Evolutionary conservation across 2,888 invertebrate genomes (phyloP).

Genomic region (Geotrupes spiniger): DNA sequence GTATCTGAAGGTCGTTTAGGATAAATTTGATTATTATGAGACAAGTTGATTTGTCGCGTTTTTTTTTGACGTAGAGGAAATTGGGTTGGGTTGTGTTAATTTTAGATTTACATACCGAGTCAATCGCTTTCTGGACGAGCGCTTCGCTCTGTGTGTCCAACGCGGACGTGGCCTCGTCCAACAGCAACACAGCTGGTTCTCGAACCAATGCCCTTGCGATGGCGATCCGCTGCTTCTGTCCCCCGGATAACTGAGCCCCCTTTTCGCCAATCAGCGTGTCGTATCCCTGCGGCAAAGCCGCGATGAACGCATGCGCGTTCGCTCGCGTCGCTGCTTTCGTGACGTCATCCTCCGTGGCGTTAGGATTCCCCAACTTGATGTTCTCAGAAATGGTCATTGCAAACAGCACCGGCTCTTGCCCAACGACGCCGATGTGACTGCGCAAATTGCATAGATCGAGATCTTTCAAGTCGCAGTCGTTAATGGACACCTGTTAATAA

Average conservation of each 20-base stretch:
- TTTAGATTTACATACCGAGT: constrained; percentile 55
- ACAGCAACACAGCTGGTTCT: constrained; percentile 72
- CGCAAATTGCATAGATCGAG: constrained; percentile 80
- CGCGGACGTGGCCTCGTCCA: constrained; percentile 90
- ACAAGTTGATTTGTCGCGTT: too few relatives aligned
- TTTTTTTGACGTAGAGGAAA: too few relatives aligned
- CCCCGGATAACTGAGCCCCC: constrained; percentile 79
- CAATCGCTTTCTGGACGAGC: constrained; percentile 78
- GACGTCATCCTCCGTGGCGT: constrained; percentile 65
- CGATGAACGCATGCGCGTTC: constrained; percentile 76
- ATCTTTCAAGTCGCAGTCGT: constrained; percentile 65
- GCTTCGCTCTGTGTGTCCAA: constrained; percentile 83
- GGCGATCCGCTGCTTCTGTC: constrained; percentile 87
- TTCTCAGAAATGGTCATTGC: constrained; percentile 82
- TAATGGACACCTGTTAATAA: constrained; percentile 57
- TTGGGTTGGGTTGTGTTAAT: background rate
- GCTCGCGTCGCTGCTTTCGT: constrained; percentile 68
- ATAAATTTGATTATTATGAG: too few relatives aligned
- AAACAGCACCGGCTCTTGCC: constrained; percentile 88
- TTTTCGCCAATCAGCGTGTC: constrained; percentile 82
- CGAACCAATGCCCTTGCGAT: constrained; percentile 84
- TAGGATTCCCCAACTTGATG: constrained; percentile 71
- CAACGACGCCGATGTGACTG: constrained; percentile 80
- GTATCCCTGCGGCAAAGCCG: constrained; percentile 73
- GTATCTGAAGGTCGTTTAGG: too few relatives aligned